These are phyloP conservation scores for Torymus aiolomorphi DNA, from an alignment of 2,888 invertebrate genomes.

Conservation along the genomic window DNA sequence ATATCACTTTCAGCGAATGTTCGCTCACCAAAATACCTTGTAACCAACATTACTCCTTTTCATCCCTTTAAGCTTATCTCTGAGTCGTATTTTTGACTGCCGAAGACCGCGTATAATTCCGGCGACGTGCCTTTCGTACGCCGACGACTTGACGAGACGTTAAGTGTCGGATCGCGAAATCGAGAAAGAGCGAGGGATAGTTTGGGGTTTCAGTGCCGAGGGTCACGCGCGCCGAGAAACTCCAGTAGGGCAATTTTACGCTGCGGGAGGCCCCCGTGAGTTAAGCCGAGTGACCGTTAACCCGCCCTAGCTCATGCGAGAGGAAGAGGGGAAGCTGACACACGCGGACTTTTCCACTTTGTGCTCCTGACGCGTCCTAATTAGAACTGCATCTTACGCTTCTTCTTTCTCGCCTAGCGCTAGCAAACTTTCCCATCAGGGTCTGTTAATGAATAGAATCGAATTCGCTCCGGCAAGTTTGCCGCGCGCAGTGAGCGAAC, in stretches of 20 bases:
- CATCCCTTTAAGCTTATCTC: too few species aligned
- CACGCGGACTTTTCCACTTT: conserved; percentile 43
- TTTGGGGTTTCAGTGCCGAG: not conserved
- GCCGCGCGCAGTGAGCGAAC: not conserved
- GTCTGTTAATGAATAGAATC: conserved; percentile 45
- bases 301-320: conserved; percentile 36
- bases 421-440: conserved; percentile 23
- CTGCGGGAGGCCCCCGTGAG: conserved; percentile 31
- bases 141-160: conserved; percentile 18
- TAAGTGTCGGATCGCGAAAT: conserved; percentile 30
- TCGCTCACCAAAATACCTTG: too few species aligned
- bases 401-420: conserved; percentile 1
- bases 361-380: conserved; percentile 35
- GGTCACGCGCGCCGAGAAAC: conserved; percentile 51
- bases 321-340: conserved; percentile 1
- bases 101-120: not conserved
- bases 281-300: conserved; percentile 52
- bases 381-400: conserved; percentile 42
- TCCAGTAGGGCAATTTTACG: conserved; percentile 58
- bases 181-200: not conserved
- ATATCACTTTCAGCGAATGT: too few species aligned
- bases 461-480: conserved; percentile 22
- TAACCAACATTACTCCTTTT: too few species aligned
- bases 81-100: too few species aligned
- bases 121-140: not conserved